Evolutionary conservation across 2,888 invertebrate species (phyloP).

Genomic region (Phaedon cochleariae): DNA sequence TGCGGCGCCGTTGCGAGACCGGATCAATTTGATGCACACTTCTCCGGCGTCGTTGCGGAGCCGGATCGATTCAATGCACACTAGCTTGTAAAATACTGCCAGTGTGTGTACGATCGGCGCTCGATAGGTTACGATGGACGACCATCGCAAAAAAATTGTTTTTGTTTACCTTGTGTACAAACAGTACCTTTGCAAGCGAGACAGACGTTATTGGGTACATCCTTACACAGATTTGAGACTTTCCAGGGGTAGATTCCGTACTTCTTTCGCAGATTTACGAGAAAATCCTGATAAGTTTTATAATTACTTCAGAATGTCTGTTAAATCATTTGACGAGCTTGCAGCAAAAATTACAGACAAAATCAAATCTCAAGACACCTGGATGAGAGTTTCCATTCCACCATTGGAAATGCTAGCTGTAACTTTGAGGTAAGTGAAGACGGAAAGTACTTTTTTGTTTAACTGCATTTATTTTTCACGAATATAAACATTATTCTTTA

Average conservation of each 20-base stretch:
- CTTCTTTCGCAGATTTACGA: conserved; percentile 16
- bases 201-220: conserved; percentile 23
- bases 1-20: conserved; percentile 14
- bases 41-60: no score
- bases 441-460: background rate
- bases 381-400: conserved; percentile 21
- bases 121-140: conserved; percentile 17
- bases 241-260: conserved; percentile 14
- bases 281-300: conserved; percentile 17
- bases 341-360: conserved; percentile 11
- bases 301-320: conserved; percentile 23
- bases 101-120: conserved; percentile 9
- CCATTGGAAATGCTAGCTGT: conserved; percentile 24
- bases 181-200: conserved; percentile 15
- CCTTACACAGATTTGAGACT: conserved; percentile 19
- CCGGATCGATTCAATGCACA: no score
- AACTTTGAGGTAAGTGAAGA: conserved; percentile 25
- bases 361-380: conserved; percentile 22
- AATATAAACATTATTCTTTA: no score
- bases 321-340: conserved; percentile 23
- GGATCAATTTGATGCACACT: no score
- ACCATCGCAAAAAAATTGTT: conserved; percentile 21
- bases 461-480: background rate
- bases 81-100: conserved; percentile 5
- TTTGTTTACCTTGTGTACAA: conserved; percentile 27